Evolutionary conservation across 1,140 invertebrate genomes (phyloP).

Genomic region (Drosophila suzukii): DNA sequence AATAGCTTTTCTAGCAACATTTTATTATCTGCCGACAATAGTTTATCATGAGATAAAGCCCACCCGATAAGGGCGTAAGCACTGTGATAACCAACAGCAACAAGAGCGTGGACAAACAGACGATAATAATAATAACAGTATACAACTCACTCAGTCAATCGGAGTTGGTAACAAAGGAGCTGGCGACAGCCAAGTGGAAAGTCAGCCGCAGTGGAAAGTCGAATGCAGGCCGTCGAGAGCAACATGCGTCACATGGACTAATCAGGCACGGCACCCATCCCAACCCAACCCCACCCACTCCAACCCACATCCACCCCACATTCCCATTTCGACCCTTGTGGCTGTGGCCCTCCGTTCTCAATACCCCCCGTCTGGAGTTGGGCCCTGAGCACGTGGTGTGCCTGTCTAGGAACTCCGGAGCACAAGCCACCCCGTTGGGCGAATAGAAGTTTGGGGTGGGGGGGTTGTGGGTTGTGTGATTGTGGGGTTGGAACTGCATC

Average conservation of each 20-base stretch:
- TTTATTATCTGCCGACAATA: constrained; percentile 73
- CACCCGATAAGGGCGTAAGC: constrained; percentile 67
- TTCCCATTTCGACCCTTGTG: neutral
- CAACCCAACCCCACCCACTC: constrained; percentile 8
- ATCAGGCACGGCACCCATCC: constrained; percentile 60
- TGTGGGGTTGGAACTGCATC: constrained; percentile 8
- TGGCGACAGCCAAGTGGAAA: constrained; percentile 28
- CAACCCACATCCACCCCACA: neutral
- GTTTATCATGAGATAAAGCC: constrained; percentile 77
- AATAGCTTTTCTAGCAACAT: constrained; percentile 56
- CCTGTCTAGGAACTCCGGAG: constrained; percentile 63
- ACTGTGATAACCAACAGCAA: constrained; percentile 65
- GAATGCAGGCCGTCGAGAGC: constrained; percentile 60
- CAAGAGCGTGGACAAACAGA: constrained; percentile 69
- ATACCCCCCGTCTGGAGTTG: constrained; percentile 39
- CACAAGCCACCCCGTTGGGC: constrained; percentile 71
- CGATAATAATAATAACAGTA: constrained; percentile 80
- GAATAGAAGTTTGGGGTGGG: constrained; percentile 5
- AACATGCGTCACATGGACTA: constrained; percentile 70
- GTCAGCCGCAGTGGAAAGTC: constrained; percentile 31
- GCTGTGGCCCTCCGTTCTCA: neutral
- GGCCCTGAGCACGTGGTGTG: constrained; percentile 64
- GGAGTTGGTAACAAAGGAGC: constrained; percentile 61
- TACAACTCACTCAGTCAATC: constrained; percentile 57
- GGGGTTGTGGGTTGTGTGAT: neutral